phyloP scores from a whole-genome alignment of 2,888 invertebrate genomes.

The Metellina segmentata region DNA sequence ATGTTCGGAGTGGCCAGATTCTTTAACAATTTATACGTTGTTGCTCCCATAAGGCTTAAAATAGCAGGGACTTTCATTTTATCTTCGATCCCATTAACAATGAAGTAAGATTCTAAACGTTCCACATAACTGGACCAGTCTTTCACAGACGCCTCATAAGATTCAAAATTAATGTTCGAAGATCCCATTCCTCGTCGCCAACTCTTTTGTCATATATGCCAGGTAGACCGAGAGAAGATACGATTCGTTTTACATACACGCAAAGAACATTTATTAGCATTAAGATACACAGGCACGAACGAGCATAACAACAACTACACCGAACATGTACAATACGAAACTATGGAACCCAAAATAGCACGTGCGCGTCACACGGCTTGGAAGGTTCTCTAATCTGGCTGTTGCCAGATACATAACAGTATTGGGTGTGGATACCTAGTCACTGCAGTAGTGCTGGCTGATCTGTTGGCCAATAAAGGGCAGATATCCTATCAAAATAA shows the following conservation, averaged over 20 bases:
- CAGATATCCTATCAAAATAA: too few species aligned
- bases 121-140: not conserved
- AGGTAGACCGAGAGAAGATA: slow-evolving; percentile 52
- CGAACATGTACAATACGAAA: slow-evolving; percentile 45
- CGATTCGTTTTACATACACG: slow-evolving; percentile 52
- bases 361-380: too few species aligned
- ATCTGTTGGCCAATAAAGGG: too few species aligned
- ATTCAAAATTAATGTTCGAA: slow-evolving; percentile 62
- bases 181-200: slow-evolving; percentile 37
- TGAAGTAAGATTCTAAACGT: slow-evolving; percentile 58
- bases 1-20: slow-evolving; percentile 65
- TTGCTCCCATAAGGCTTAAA: slow-evolving; percentile 67
- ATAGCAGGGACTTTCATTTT: slow-evolving; percentile 64
- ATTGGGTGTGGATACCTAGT: too few species aligned
- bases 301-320: slow-evolving; percentile 48
- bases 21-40: slow-evolving; percentile 66
- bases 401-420: slow-evolving; percentile 57
- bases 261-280: slow-evolving; percentile 57
- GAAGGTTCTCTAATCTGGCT: slow-evolving; percentile 31
- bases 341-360: too few species aligned
- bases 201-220: slow-evolving; percentile 40
- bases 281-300: slow-evolving; percentile 54
- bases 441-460: too few species aligned
- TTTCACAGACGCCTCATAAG: slow-evolving; percentile 61
- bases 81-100: slow-evolving; percentile 67